phyloP scores from a whole-genome alignment of 2,888 invertebrate genomes.

The Meiosimyza decipiens region DNA sequence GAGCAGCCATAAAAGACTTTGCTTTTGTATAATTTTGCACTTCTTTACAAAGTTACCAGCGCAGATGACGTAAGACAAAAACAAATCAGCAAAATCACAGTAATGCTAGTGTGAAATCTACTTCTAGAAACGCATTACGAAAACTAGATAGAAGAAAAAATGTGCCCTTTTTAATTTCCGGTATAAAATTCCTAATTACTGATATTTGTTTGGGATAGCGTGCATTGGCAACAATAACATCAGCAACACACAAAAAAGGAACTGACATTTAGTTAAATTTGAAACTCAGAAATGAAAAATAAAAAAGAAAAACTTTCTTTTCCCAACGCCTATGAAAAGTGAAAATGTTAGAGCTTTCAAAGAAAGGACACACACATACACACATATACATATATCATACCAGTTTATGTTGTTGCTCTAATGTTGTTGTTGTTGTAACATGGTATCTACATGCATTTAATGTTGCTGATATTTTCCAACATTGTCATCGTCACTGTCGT shows the following conservation, averaged over 20 bases:
- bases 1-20: too few species aligned
- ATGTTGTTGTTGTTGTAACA: conserved; percentile 17
- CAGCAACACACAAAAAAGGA: conserved; percentile 5
- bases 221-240: neutral
- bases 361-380: too few species aligned
- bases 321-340: conserved; percentile 44
- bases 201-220: neutral
- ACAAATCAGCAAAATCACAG: conserved; percentile 13
- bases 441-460: conserved; percentile 32
- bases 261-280: conserved; percentile 11
- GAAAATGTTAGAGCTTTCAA: conserved; percentile 54
- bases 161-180: neutral
- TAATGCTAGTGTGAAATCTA: neutral
- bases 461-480: conserved; percentile 48
- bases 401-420: neutral
- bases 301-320: too few species aligned
- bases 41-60: neutral
- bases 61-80: conserved; percentile 1
- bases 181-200: neutral
- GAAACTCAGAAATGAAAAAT: too few species aligned
- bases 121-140: neutral
- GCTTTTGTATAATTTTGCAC: neutral
- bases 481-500: conserved; percentile 48
- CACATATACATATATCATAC: neutral
- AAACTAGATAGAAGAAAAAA: neutral